Base-by-base conservation (phyloP, 2,888 invertebrate species). In the Opisthograptis luteolata region DNA sequence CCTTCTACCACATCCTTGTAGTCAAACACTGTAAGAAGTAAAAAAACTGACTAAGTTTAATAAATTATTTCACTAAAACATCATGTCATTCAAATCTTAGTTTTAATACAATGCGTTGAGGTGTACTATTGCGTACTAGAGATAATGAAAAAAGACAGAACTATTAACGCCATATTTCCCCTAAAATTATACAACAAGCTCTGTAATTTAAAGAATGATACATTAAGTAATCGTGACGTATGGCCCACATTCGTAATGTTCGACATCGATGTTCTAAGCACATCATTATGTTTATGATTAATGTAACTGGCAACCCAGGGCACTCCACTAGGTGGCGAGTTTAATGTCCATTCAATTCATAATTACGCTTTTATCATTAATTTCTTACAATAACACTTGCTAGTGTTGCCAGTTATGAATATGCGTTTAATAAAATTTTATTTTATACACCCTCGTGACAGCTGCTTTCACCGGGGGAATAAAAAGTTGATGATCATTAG, bases 261-360 rank as follows among this genome's bases (percentile, higher is more conserved):
- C 56, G 53, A 54, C 30, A 6, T 27, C 32, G 32, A 49, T 39
- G 30, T 45, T 35, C 50, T 51, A 51, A 44, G 41, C 40, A 75
- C 73, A 71, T 79, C 76, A 78, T 82, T 81, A 81, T 62, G 58
- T 59, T n/a, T 55, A 76, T 84, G 84, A 84, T 84, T 79, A 82
- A 84, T 84, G 81, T 66, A 55, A 51, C 59, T 68, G 60, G 55
- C 64, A 42, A 40, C 76, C 63, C 76, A 65, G 67, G 81, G 82
- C 79, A 76, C 62, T 61, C 66, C 9, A 19, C 42, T 74, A 81
- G 79, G 83, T 81, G 83, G 72, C 69, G 73, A 70, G 65, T 69
- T 58, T 81, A 81, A 81, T 79, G 76, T 66, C 66, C 69, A 74
- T 76, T 76, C 73, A 77, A 82, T 84, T 81, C 73, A 71, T 81